Base-by-base conservation (phyloP, 2,113 vertebrate genomes). In the Eublepharis macularius region DNA sequence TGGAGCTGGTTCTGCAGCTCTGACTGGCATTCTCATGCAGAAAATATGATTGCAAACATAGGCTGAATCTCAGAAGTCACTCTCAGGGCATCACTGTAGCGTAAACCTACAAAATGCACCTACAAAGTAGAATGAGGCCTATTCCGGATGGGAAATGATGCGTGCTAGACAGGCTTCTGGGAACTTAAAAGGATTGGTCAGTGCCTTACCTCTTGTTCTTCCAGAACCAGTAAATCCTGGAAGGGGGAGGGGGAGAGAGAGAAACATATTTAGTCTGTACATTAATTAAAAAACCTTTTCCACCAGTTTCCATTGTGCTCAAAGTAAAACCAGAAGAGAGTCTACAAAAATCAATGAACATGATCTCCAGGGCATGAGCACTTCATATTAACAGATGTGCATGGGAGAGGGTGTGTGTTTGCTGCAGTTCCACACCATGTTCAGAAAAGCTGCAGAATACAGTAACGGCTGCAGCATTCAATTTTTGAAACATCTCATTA, bases 201-300 rank as follows among this genome's bases (percentile, higher is more conserved):
- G 73, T 4, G 81, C 90, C 54, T 96, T 91, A 99, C 99, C 98
- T 99, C 99, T 94, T 99, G 99, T 83, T 99, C 99, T 92, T 99
- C 99, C 88, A 99, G 92, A 95, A 99, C 99, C 94, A 99, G 95
- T 93, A 99, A 97, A 90, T 99, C 99, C 99, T 99, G 96, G 82
- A 84, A 83, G 32, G 10, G 4, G 14, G 6, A 1, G 10, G 19
- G 24, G 4, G 11, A 21, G 51, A 2, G 49, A 85, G 90, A 79
- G 60, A 45, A 91, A 4, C 2, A 72, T n/a, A 19, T 87, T 94
- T 88, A 95, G 89, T 21, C 87, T 32, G 49, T 1, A 45, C 1
- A 39, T 57, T 73, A 36, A 43, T 17, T 29, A 19, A 34, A 21
- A 43, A 66, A 63, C 57, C 24, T 21, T 60, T 14, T 21, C 16